Conservation (phyloP, 1,140 invertebrate species). For the Temnothorax curvispinosus region DNA sequence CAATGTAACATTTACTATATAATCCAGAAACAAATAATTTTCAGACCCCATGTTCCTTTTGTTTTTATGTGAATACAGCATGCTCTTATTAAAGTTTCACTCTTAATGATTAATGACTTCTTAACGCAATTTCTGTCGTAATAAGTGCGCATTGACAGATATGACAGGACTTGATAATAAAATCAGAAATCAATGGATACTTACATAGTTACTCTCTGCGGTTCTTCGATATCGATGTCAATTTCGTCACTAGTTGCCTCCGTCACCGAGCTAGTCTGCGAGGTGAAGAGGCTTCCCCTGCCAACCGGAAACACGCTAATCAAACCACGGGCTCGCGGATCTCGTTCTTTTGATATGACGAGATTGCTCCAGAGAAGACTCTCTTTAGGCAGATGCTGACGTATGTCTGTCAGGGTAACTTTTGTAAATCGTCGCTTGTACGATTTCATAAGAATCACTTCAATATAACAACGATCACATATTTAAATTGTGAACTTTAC, state of each 20-base stretch:
- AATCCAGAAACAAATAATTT: too few species aligned
- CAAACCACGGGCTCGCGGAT: constrained; percentile 71
- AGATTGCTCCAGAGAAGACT: constrained; percentile 67
- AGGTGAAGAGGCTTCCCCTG: constrained; percentile 87
- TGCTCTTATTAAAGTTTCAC: neutral
- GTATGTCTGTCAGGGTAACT: constrained; percentile 53
- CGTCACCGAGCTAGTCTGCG: constrained; percentile 89
- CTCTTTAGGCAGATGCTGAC: constrained; percentile 49
- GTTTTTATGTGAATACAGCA: neutral
- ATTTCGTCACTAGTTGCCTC: constrained; percentile 91
- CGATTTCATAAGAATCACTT: too few species aligned
- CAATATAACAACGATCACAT: neutral
- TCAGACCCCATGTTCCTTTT: too few species aligned
- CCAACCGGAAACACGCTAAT: constrained; percentile 80
- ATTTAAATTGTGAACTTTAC: constrained; percentile 10
- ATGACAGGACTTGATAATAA: neutral
- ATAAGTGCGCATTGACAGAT: neutral
- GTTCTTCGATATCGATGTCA: constrained; percentile 89
- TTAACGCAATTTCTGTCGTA: neutral
- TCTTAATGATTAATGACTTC: neutral
- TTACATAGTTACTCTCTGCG: constrained; percentile 89
- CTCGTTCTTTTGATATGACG: constrained; percentile 56
- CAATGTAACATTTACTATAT: too few species aligned
- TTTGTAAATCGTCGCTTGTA: constrained; percentile 20
- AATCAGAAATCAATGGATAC: constrained; percentile 69